Evolutionary conservation across 2,888 invertebrate genomes (phyloP), one percentile per base, ranked within the genome.

Genomic region (Nematopogon swammerdamellus): DNA sequence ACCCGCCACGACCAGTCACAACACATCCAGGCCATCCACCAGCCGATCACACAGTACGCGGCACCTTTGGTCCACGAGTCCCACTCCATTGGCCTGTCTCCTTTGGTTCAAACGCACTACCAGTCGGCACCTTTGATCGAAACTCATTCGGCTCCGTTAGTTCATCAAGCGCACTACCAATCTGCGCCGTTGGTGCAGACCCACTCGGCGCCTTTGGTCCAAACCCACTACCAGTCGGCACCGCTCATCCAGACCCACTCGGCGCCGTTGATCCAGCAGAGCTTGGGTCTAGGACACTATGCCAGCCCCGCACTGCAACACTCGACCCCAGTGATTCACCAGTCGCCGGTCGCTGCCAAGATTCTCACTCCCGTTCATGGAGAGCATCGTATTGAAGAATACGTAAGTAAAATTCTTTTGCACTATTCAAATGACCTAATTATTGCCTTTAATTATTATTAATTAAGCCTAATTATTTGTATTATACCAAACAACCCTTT

Each of bases 1-100:
- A n/a, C n/a, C n/a, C n/a, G n/a, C n/a, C n/a, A n/a, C 52, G 70
- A 74, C 54, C 68, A 75, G 52, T 64, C 68, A 2, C 67, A 65
- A 36, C 67, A 69, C 48, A 45, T 53, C 20, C 52, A 54, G 47
- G 57, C 59, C 1, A 64, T 65, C 51, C 61, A 63, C 48, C 58
- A 62, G 1, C 54, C 61, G 3, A 52, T 63, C n/a, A 57, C 59
- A 19, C 67, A 36, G 42, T 56, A 44, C 54, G 60, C 60, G 11
- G 53, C 59, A 14, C 59, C 61, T 16, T 47, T 60, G 14, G 45
- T 58, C 10, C 56, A 57, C 18, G 57, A 59, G 43, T 52, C 54
- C 25, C 8, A 25, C 25, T 19, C 54, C 52, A n/a, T n/a, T n/a
- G n/a, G n/a, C n/a, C n/a, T n/a, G n/a, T 14, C 50, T 44, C 47